Base-by-base conservation (phyloP, 2,113 vertebrate genomes). In the Hemicordylus capensis region DNA sequence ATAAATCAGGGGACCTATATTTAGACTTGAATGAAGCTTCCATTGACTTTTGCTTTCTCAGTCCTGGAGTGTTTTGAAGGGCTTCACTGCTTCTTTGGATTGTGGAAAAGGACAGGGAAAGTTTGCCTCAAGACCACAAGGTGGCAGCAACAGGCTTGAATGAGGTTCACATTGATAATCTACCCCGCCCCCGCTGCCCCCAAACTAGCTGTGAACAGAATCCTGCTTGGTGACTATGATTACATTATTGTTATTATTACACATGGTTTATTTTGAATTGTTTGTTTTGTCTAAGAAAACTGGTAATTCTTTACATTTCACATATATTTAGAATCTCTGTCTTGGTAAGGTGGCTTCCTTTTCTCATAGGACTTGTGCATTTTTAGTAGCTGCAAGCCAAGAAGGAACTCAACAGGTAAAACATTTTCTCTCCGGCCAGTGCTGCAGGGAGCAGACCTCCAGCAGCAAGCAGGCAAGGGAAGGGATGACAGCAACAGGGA, bases 111-210 rank as follows among this genome's bases (percentile, higher is more conserved):
- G 31, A 58, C 17, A 3, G 46, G 56, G 39, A 44, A n/a, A 1
- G 76, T 74, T 34, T 76, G 56, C 0, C 75, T 3, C 39, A 84
- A 54, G 76, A 84, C 90, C 93, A 61, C 91, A 78, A 94, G 95
- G 92, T 93, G 96, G 95, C 96, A 96, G 95, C 85, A 94, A 90
- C 76, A 92, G 72, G 93, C 93, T 90, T 79, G 85, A n/a, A 19
- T 37, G 6, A 28, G 37, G 12, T 17, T 48, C 56, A 26, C 4
- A 9, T 2, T 9, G 56, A 73, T 22, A 26, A 61, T 5, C 56
- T 42, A n/a, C 28, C 11, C 51, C 75, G 74, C n/a, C 31, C n/a
- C 12, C 39, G 12, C 2, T 24, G 20, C 12, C 15, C 26, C 14
- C n/a, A n/a, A n/a, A n/a, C n/a, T n/a, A n/a, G n/a, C n/a, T 6